phyloP scores from a whole-genome alignment of 2,888 invertebrate species.

The Meiosimyza decipiens region DNA sequence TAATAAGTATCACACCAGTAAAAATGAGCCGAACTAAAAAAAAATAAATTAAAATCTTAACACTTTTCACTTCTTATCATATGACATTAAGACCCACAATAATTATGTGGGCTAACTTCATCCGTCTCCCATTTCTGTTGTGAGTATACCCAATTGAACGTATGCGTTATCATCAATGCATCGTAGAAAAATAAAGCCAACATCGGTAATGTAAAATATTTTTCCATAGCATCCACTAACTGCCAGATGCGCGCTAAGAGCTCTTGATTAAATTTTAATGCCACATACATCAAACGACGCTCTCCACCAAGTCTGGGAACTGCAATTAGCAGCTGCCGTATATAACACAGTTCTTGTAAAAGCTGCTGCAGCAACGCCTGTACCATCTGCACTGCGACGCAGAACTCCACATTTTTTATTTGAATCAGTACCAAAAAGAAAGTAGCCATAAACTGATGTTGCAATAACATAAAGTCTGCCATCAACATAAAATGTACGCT shows the following conservation, averaged over 20 bases:
- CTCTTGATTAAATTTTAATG: conserved; percentile 51
- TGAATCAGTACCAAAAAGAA: conserved; percentile 46
- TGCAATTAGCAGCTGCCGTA: conserved; percentile 40
- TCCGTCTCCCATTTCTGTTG: background rate
- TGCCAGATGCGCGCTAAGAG: conserved; percentile 52
- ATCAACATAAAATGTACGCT: conserved; percentile 37
- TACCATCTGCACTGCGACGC: conserved; percentile 49
- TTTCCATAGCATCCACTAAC: conserved; percentile 50
- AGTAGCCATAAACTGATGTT: conserved; percentile 43
- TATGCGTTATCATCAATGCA: conserved; percentile 48
- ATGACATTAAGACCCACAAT: no score
- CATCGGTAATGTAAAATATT: conserved; percentile 53
- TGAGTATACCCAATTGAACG: conserved; percentile 56
- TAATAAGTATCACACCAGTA: conserved; percentile 40
- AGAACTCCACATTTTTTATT: conserved; percentile 51
- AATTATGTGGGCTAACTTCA: no score
- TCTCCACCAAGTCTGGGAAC: background rate
- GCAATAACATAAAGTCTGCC: conserved; percentile 4
- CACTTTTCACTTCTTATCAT: no score
- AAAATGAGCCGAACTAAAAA: conserved; percentile 49
- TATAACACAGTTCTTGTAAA: conserved; percentile 41
- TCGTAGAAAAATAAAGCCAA: conserved; percentile 51
- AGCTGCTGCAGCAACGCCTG: conserved; percentile 50
- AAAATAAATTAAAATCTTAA: background rate
- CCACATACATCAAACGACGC: conserved; percentile 44